phyloP scores from a whole-genome alignment of 2,797 vertebrate genomes.

The Brotula barbata region DNA sequence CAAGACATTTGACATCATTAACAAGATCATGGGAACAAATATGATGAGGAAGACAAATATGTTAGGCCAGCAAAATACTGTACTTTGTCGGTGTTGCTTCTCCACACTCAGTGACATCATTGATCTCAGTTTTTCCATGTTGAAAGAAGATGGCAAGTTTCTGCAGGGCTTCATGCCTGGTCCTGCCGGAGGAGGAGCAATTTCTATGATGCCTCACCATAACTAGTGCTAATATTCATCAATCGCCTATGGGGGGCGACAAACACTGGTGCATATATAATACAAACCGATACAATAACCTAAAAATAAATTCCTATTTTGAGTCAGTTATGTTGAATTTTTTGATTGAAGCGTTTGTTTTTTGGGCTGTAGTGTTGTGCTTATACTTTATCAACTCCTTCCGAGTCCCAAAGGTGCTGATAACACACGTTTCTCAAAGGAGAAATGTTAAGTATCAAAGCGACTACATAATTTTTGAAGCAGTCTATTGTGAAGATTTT shows the following conservation, averaged over 20 bases:
- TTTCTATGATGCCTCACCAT: neutral
- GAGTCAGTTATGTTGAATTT: too few species aligned
- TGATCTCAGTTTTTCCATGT: conserved; percentile 47
- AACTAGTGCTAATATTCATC: neutral
- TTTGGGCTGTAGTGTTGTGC: too few species aligned
- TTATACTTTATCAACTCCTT: too few species aligned
- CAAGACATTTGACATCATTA: neutral
- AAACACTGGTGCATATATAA: too few species aligned
- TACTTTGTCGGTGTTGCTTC: conserved; percentile 64
- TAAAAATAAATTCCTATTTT: too few species aligned
- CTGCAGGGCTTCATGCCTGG: conserved; percentile 75
- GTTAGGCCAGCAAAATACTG: neutral
- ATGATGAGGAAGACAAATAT: neutral
- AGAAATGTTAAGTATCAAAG: too few species aligned
- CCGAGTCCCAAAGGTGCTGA: too few species aligned
- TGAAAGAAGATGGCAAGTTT: conserved; percentile 78
- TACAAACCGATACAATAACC: too few species aligned
- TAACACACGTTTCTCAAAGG: too few species aligned
- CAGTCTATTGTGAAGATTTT: too few species aligned
- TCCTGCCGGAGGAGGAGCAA: conserved; percentile 38
- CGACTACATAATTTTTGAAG: too few species aligned
- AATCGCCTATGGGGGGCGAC: neutral
- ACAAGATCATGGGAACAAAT: neutral
- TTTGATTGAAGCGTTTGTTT: too few species aligned
- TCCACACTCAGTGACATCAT: conserved; percentile 16